Conservation (phyloP, 2,113 vertebrate genomes). For the Aleadryas rufinucha region DNA sequence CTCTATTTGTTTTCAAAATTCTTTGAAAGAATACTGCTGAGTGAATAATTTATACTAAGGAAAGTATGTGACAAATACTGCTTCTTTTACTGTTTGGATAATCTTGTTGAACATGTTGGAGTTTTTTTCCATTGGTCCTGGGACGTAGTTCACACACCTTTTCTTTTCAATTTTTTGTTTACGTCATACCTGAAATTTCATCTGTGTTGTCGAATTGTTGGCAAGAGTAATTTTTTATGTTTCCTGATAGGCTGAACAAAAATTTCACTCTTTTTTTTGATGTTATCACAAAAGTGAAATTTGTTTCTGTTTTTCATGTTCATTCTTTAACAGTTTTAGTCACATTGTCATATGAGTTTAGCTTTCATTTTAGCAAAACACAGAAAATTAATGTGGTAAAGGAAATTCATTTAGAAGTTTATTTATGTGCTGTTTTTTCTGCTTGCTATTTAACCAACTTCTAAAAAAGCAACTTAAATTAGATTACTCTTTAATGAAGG, state of each 20-base stretch:
- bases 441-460: background rate
- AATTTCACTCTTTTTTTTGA: background rate
- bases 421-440: background rate
- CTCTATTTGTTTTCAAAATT: background rate
- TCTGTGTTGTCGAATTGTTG: background rate
- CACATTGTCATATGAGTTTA: background rate
- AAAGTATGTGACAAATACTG: background rate
- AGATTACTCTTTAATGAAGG: background rate
- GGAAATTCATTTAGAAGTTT: background rate
- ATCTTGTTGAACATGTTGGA: background rate
- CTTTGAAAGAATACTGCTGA: background rate
- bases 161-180: background rate
- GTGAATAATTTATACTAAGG: background rate
- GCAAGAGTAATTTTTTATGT: background rate
- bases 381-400: background rate
- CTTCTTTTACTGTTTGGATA: background rate
- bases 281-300: background rate
- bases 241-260: background rate
- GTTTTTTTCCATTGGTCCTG: background rate
- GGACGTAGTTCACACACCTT: background rate
- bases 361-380: background rate
- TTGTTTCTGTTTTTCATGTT: background rate
- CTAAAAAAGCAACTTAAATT: background rate
- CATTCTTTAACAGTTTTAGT: background rate
- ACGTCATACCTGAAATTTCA: background rate